Conservation (phyloP, 2,113 vertebrate species). For the Myanophis thanlyinensis region DNA sequence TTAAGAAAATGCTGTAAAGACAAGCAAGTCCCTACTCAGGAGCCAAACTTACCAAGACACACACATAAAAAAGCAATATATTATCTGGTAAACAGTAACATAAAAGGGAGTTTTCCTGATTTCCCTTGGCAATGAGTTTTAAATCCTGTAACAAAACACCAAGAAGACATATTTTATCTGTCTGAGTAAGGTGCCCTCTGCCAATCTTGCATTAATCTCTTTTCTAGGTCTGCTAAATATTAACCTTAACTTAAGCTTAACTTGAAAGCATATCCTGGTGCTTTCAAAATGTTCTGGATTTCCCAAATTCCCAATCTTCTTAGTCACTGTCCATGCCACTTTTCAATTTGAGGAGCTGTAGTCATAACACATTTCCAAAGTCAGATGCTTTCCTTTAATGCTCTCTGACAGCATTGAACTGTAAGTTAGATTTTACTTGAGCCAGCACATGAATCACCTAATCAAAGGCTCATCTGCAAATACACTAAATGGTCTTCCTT, state of each 20-base stretch:
- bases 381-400: neutral
- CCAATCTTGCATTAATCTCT: neutral
- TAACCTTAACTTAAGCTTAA: neutral
- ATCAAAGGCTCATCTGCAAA: neutral
- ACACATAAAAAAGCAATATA: neutral
- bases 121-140: neutral
- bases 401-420: neutral
- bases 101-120: neutral
- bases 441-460: neutral
- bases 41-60: neutral
- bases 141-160: neutral
- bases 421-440: neutral
- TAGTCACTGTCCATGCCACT: neutral
- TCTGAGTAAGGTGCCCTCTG: neutral
- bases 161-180: neutral
- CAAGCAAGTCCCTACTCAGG: neutral
- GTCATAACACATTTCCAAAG: neutral
- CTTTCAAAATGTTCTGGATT: neutral
- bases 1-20: neutral
- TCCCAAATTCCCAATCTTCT: neutral
- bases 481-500: neutral
- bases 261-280: too few relatives aligned
- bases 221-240: neutral
- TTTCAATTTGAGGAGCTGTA: neutral
- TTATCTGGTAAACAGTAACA: neutral